Evolutionary conservation across 2,113 vertebrate genomes (phyloP), one percentile per base, ranked within the genome.

Genomic region (Garra rufa): DNA sequence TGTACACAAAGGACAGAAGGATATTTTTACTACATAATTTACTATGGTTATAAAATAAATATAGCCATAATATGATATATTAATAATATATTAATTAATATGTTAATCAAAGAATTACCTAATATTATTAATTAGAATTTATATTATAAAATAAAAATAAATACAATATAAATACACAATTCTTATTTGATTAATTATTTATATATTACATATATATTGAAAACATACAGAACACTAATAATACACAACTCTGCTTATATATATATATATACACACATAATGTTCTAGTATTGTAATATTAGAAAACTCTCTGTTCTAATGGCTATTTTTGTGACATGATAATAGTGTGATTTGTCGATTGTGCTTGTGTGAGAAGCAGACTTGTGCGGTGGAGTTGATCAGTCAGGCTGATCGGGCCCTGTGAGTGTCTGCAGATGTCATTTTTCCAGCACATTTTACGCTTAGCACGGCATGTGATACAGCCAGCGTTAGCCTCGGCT

Each of bases 381-480:
- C 7, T 48, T 30, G 24, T 50, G 38, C 19, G 15, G 44, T 83
- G 41, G 19, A 61, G 57, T 52, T 26, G 61, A 73, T 52, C 65
- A 59, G 76, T n/a, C 75, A 44, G 34, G 30, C 67, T 70, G 67
- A 70, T 70, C 61, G n/a, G 24, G 17, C 59, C 55, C 17, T 77
- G 80, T 43, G 77, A 85, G 61, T 6, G n/a, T 83, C 46, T 83
- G 46, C 52, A 81, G 44, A 44, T 85, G 61, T 78, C 19, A 81
- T 75, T 86, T 89, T 88, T 63, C 43, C 30, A 61, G 10, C 85
- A 34, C 81, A 81, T 90, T 90, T 89, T 89, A 80, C 55, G 88
- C 85, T 75, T 67, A 75, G 81, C 86, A 86, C 76, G 78, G 63
- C 28, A 34, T 48, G 48, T 85, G 73, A 90, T 83, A 26, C 81